These are phyloP conservation scores for Stenchaetothrips biformis DNA, from an alignment of 2,888 invertebrate genomes.

Conservation along the genomic window DNA sequence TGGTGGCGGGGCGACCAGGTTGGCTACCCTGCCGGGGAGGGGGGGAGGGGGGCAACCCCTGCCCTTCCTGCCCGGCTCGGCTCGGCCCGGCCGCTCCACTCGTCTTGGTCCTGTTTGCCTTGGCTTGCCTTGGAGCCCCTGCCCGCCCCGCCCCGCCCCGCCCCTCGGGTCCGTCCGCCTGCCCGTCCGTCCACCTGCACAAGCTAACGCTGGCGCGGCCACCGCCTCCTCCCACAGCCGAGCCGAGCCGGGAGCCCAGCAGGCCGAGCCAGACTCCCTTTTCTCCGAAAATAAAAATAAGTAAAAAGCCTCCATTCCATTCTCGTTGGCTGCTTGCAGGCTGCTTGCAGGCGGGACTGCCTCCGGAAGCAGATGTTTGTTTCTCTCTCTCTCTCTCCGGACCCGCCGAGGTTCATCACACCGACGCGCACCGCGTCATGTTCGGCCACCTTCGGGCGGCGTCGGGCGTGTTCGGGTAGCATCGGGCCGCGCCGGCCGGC, in stretches of 20 bases:
- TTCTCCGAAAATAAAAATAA: conserved; percentile 25
- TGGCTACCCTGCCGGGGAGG: too few species aligned
- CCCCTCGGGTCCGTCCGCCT: not conserved
- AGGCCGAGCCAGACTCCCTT: not conserved
- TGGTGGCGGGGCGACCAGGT: not conserved
- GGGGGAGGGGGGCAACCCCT: not conserved
- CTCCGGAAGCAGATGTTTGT: not conserved
- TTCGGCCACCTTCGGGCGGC: too few species aligned
- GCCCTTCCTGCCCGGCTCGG: not conserved
- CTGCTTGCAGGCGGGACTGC: not conserved
- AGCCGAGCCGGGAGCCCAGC: not conserved
- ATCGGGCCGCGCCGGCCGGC: too few species aligned
- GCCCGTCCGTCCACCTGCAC: not conserved
- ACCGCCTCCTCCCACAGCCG: not conserved
- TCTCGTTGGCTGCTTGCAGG: conserved; percentile 7
- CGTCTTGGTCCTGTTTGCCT: conserved; percentile 1
- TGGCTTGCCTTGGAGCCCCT: conserved; percentile 5
- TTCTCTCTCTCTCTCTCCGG: conserved; percentile 1
- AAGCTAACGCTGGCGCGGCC: not conserved
- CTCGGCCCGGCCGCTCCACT: not conserved
- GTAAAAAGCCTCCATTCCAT: conserved; percentile 13
- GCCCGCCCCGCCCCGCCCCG: not conserved
- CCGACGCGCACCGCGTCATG: too few species aligned
- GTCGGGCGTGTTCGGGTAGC: too few species aligned
- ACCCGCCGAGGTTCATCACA: not conserved